phyloP scores from a whole-genome alignment of 2,888 invertebrate species.

The Tenodera sinensis region DNA sequence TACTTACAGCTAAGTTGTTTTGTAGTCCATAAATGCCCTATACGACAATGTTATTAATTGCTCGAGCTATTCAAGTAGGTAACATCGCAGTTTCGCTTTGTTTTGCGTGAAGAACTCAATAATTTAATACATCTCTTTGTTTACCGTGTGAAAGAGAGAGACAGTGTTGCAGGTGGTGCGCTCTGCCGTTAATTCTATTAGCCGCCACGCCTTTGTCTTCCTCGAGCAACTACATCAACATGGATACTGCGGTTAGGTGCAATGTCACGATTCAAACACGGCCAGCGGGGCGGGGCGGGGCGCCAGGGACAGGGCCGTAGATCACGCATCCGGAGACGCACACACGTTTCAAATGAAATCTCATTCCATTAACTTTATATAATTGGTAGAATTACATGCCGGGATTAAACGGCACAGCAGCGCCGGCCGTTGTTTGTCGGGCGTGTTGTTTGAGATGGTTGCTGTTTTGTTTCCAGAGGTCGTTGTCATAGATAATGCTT shows the following conservation, averaged over 20 bases:
- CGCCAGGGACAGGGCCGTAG: neutral
- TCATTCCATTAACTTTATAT: conserved; percentile 1
- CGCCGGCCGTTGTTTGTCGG: neutral
- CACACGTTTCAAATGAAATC: neutral
- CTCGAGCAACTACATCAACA: neutral
- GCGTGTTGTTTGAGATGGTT: no score
- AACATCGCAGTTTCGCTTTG: no score
- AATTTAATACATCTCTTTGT: neutral
- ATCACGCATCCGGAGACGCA: neutral
- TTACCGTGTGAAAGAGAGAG: neutral
- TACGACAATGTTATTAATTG: no score
- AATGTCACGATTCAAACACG: neutral
- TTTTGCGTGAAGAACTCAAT: neutral
- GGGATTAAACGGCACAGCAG: neutral
- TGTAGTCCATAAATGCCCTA: no score
- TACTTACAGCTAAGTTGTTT: no score
- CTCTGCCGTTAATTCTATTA: neutral
- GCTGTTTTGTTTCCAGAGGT: neutral
- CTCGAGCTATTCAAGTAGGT: no score
- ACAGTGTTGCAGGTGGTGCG: neutral
- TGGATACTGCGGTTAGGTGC: neutral
- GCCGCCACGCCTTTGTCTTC: neutral
- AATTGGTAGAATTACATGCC: conserved; percentile 7
- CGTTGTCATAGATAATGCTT: no score
- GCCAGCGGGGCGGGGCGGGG: no score